These are phyloP conservation scores for Malthinus seriepunctatus DNA, from an alignment of 2,888 invertebrate species.

Conservation along the genomic window DNA sequence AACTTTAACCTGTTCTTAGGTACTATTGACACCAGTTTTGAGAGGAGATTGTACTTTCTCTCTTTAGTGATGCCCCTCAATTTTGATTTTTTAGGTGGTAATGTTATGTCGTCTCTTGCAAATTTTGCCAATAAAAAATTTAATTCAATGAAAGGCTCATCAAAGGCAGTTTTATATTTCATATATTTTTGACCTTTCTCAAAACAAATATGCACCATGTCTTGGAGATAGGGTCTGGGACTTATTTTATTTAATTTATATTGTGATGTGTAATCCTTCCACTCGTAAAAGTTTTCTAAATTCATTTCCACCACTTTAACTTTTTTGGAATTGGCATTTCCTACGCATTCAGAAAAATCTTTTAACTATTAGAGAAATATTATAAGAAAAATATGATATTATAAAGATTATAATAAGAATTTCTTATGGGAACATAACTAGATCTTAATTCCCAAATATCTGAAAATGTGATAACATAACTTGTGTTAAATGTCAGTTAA, in stretches of 20 bases:
- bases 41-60: neutral
- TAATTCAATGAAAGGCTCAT: constrained; percentile 4
- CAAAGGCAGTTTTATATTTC: neutral
- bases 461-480: too few relatives aligned
- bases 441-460: too few relatives aligned
- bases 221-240: neutral
- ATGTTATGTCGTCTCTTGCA: neutral
- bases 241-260: neutral
- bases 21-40: neutral
- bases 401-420: too few relatives aligned
- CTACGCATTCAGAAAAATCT: constrained; percentile 6
- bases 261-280: neutral
- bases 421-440: too few relatives aligned
- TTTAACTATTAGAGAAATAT: too few relatives aligned
- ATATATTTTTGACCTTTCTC: neutral
- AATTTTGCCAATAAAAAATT: constrained; percentile 1
- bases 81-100: neutral
- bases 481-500: too few relatives aligned
- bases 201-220: neutral
- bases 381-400: too few relatives aligned
- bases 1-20: constrained; percentile 2
- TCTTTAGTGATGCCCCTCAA: neutral
- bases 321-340: constrained; percentile 3
- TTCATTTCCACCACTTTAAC: constrained; percentile 2
- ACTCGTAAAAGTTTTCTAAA: neutral